Evolutionary conservation across 2,888 invertebrate genomes (phyloP).

Genomic region (Pammene fasciana): DNA sequence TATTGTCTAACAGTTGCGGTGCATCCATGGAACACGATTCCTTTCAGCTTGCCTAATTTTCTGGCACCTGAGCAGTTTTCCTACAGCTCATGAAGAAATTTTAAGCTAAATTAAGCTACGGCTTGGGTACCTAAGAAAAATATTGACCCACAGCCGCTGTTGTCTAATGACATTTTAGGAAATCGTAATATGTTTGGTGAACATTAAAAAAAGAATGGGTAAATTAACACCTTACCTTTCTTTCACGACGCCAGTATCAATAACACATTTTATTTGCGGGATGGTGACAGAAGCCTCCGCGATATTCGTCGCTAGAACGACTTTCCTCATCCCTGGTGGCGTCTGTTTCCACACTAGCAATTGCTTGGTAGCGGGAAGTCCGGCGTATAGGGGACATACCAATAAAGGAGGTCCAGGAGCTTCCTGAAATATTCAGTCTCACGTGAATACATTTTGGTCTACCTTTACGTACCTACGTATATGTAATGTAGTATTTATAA

Average conservation of each 20-base stretch:
- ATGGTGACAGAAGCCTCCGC: slow-evolving; percentile 99
- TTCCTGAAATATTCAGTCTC: slow-evolving; percentile 66
- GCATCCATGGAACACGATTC: too few species aligned
- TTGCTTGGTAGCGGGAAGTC: slow-evolving; percentile 93
- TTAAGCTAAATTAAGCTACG: too few species aligned
- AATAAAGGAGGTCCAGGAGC: slow-evolving; percentile 86
- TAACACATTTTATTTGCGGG: slow-evolving; percentile 93
- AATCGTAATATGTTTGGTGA: too few species aligned
- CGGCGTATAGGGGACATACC: slow-evolving; percentile 95
- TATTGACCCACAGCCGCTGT: too few species aligned
- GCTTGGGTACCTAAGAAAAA: too few species aligned
- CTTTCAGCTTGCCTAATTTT: too few species aligned
- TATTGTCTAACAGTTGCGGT: too few species aligned
- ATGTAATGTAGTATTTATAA: too few species aligned
- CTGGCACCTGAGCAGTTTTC: too few species aligned
- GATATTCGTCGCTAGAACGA: slow-evolving; percentile 97
- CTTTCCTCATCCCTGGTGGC: slow-evolving; percentile 90
- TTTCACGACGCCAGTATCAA: slow-evolving; percentile 97
- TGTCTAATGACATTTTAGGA: too few species aligned
- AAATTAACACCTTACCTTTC: slow-evolving; percentile 88
- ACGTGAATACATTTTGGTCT: neutral
- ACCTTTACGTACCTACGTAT: neutral
- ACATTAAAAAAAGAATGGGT: too few species aligned
- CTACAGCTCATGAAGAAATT: too few species aligned
- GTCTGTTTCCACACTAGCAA: slow-evolving; percentile 92